Base-by-base conservation (phyloP, 1,140 invertebrate species). In the Thalassaphorura encarpata region DNA sequence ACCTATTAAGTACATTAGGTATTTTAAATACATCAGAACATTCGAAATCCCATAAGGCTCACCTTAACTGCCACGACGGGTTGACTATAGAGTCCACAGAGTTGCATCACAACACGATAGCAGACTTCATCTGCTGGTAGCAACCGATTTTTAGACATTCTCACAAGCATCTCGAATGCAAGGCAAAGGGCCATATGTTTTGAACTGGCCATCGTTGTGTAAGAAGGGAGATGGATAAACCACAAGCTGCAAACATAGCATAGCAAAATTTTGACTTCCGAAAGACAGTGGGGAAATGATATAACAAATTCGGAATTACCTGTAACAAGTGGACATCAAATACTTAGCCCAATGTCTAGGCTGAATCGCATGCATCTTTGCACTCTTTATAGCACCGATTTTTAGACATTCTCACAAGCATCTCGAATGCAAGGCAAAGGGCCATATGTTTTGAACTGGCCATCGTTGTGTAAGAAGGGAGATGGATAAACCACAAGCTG, bases 61-160 rank as follows among this genome's bases (percentile, higher is more conserved):
- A 65, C 60, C 70, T 93, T 91, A 0, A 98, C 92, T 4, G 96
- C 96, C 61, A 99, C 73, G 40, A 92, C 83, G 2, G 96, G 96
- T 67, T 94, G 79, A 55, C 87, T 85, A 69, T 97, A 89, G 56
- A 91, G 83, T 8, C 95, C 94, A 73, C 96, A 99, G 2, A 99
- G 78, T 72, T 98, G 92, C 88, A 99, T 97, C 82, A 99, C 87
- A 27, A 97, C 87, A 63, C 96, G 78, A 71, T 97, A 99, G 72
- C 93, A 97, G 52, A 97, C 86, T 78, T 98, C 94, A 77, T 97
- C 94, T 67, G 87, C 87, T 19, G 87, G 84, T 54, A 79, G 77
- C 43, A 95, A 78, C 64, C 82, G 77, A 24, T 82, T 73, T 58
- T 85, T 83, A 58, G 90, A 87, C 70, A 94, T 89, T 64, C 83